These are phyloP conservation scores for Rhabdornis inornatus DNA, from an alignment of 2,113 vertebrate species.

Conservation along the genomic window DNA sequence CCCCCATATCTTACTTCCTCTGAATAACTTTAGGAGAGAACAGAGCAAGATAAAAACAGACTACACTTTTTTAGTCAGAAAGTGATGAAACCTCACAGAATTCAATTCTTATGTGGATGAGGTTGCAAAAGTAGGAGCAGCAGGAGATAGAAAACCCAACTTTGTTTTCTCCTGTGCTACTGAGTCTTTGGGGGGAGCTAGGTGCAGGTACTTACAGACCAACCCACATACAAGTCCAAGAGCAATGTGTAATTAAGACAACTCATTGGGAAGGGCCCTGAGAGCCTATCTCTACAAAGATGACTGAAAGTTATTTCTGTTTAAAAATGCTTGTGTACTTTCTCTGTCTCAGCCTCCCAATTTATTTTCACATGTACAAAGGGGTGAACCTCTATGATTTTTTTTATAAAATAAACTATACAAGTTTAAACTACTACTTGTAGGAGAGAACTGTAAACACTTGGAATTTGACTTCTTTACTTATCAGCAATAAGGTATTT, in stretches of 20 bases:
- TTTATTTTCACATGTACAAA: background rate
- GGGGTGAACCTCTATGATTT: background rate
- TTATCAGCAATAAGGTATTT: conserved; percentile 21
- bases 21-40: background rate
- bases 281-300: background rate
- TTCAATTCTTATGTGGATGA: background rate
- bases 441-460: background rate
- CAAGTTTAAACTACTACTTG: background rate
- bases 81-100: background rate
- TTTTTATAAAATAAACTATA: background rate
- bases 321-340: background rate
- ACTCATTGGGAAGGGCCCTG: background rate
- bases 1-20: background rate
- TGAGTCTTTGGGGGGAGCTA: background rate
- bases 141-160: background rate
- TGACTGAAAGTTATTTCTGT: background rate
- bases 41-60: background rate
- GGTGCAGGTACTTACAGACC: background rate
- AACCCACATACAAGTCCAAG: background rate
- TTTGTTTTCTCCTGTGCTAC: background rate
- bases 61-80: background rate
- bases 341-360: background rate
- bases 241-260: background rate
- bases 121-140: background rate
- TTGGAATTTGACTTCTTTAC: background rate